phyloP scores from a whole-genome alignment of 2,888 invertebrate species.

The Melanophora roralis region DNA sequence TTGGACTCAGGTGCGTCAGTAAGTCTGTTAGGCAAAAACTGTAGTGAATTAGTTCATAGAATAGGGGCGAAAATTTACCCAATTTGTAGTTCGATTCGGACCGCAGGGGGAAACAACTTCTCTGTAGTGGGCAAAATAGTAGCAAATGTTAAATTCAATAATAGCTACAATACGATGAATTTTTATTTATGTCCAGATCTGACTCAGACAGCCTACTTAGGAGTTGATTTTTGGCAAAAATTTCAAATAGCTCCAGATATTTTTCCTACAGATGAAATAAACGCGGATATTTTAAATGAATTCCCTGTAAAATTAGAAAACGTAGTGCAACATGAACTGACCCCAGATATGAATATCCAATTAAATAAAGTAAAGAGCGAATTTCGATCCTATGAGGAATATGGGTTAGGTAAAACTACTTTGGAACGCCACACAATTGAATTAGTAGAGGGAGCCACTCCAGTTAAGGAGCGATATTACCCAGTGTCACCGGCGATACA shows the following conservation, averaged over 20 bases:
- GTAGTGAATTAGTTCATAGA: not conserved
- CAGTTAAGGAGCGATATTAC: not conserved
- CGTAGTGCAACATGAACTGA: not conserved
- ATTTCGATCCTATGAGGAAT: no score
- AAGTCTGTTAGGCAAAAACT: not conserved
- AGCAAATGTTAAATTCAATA: not conserved
- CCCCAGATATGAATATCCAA: not conserved
- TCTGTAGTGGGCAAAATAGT: not conserved
- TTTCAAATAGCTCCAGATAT: no score
- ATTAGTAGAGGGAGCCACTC: no score
- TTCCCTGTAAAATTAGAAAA: not conserved
- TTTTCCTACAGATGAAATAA: no score
- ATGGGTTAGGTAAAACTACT: no score
- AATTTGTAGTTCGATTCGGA: no score
- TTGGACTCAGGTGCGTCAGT: no score
- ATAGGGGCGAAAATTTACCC: not conserved
- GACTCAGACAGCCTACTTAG: not conserved
- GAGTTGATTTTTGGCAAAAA: not conserved
- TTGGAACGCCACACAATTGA: no score
- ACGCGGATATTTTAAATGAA: no score
- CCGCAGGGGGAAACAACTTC: not conserved
- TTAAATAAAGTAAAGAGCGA: no score
- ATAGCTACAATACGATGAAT: not conserved
- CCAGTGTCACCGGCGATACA: not conserved
- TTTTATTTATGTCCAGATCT: no score